Evolutionary conservation across 2,797 vertebrate genomes (phyloP), one percentile per base, ranked within the genome.

Genomic region (Muscicapa comitata): DNA sequence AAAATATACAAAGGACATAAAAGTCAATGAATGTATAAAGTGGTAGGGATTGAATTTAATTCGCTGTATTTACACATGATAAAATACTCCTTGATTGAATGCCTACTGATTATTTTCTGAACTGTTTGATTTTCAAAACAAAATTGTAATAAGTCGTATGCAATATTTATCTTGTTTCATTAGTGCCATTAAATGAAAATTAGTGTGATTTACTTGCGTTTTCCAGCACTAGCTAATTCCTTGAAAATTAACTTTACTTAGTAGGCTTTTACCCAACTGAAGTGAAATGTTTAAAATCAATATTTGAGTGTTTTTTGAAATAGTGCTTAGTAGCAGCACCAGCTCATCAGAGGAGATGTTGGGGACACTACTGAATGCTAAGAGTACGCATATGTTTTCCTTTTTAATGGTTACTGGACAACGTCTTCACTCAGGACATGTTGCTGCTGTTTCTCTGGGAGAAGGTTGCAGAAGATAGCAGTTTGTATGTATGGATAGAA

Each of bases 211-310:
- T 81, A 91, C 62, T 92, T 11, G 31, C 24, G 10, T 91, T 97
- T 96, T 88, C 72, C 76, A 95, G 71, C 73, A 79, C 48, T 61
- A 72, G 86, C 96, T 97, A 88, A 96, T 97, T 97, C 96, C 85
- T 95, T 84, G 90, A 93, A 93, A 97, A 97, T 95, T 89, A 88
- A 94, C 96, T 97, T 97, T 93, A 55, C 78, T 95, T 94, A 97
- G 79, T 91, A 74, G 88, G 47, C 88, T 97, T 96, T 94, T 89
- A 94, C 74, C 47, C 96, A 79, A 94, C 88, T 81, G 78, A 94
- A 97, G 88, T 95, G 97, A 97, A 97, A 94, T 93, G 93, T 94
- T 97, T 97, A 91, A 97, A 98, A 97, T 98, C 93, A 94, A 94
- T 97, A 97, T 95, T 96, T 85, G 82, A 96, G 73, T 94, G 45